phyloP scores from a whole-genome alignment of 2,113 vertebrate genomes.

The Callocephalon fimbriatum region DNA sequence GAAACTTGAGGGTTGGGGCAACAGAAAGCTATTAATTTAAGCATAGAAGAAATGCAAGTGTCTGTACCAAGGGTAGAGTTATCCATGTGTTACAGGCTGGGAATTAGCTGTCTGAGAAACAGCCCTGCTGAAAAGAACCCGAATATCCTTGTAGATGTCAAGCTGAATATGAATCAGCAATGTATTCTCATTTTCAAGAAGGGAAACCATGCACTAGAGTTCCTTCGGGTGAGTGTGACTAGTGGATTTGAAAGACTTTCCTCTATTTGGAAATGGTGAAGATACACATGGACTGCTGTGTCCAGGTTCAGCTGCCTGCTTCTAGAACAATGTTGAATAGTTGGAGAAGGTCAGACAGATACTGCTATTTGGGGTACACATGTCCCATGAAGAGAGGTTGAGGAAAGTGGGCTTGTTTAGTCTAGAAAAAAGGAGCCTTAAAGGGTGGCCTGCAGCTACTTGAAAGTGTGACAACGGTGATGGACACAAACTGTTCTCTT shows the following conservation, averaged over 20 bases:
- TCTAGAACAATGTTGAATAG: not conserved
- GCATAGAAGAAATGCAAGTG: not conserved
- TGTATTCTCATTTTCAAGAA: not conserved
- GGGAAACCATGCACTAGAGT: not conserved
- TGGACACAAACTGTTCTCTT: not conserved
- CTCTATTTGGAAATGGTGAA: not conserved
- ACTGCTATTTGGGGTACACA: not conserved
- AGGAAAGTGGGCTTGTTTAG: not conserved
- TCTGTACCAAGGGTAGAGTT: not conserved
- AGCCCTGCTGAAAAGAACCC: not conserved
- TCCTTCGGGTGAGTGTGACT: accelerated
- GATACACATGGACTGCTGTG: not conserved
- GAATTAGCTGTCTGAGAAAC: not conserved
- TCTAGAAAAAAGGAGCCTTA: not conserved
- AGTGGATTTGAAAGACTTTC: not conserved
- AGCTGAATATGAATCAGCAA: not conserved
- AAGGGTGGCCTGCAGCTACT: not conserved
- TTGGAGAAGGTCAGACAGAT: not conserved
- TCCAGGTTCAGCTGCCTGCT: not conserved
- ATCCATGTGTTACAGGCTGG: not conserved
- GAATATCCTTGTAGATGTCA: not conserved
- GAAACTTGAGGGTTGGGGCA: not conserved
- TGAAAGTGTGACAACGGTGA: not conserved
- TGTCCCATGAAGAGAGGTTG: accelerated
- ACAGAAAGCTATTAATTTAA: not conserved